A percentile compares a stretch with the other conserved stretches of the same genome.
phyloP scores from a whole-genome alignment of 2,888 invertebrate genomes.

The Epinotia bilunana region DNA sequence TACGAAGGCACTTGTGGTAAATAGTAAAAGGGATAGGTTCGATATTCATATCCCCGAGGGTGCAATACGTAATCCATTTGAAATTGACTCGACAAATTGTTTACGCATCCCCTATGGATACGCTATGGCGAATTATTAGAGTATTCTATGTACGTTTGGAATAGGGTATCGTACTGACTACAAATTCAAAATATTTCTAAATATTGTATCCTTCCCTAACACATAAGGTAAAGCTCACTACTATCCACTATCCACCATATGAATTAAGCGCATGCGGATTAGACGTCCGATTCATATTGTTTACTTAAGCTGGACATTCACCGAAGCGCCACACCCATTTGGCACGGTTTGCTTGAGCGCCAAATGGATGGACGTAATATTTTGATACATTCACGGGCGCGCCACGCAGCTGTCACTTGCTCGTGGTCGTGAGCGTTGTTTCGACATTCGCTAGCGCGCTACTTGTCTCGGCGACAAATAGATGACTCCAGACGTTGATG shows the following conservation, averaged over 20 bases:
- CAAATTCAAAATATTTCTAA: background rate
- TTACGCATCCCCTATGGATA: slow-evolving; percentile 55
- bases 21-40: slow-evolving; percentile 50
- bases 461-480: too few relatives aligned
- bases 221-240: background rate
- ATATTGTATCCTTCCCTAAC: background rate
- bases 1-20: slow-evolving; percentile 25
- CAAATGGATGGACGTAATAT: too few relatives aligned
- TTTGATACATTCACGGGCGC: too few relatives aligned
- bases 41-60: slow-evolving; percentile 64
- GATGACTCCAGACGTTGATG: too few relatives aligned
- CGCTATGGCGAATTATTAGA: slow-evolving; percentile 25
- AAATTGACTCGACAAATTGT: slow-evolving; percentile 64
- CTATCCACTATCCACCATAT: background rate
- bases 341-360: too few relatives aligned
- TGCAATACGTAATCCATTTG: slow-evolving; percentile 60
- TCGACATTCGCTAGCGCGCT: too few relatives aligned
- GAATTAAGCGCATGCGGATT: background rate
- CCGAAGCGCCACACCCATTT: too few relatives aligned
- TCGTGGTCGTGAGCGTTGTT: too few relatives aligned
- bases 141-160: background rate
- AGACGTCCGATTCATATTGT: slow-evolving; percentile 33
- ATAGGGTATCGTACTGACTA: background rate
- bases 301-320: too few relatives aligned
- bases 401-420: too few relatives aligned